A percentile compares a stretch with the other conserved stretches of the same genome.
phyloP scores from a whole-genome alignment of 1,140 invertebrate genomes.

The Proctacanthus coquilletti region DNA sequence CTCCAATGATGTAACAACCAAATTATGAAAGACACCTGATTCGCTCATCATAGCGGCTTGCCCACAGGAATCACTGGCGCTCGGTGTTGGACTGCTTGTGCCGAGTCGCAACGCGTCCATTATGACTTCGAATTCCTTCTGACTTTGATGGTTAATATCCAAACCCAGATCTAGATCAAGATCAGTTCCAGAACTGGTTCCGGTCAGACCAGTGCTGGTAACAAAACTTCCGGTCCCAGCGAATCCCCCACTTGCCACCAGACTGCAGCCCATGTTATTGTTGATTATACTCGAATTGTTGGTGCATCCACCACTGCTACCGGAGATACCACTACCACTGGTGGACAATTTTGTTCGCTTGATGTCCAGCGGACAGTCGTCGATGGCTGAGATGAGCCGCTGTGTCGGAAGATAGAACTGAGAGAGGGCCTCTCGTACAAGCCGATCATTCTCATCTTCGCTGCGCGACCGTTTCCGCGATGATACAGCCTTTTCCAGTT shows the following conservation, averaged over 20 bases:
- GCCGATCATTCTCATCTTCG: conserved; percentile 40
- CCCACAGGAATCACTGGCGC: conserved; percentile 37
- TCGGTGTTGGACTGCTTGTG: conserved; percentile 27
- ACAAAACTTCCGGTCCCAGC: conserved; percentile 2
- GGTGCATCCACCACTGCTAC: background rate
- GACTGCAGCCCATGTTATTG: conserved; percentile 8
- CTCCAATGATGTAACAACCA: conserved; percentile 47
- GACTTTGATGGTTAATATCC: conserved; percentile 27
- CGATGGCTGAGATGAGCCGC: conserved; percentile 47
- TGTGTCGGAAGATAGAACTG: conserved; percentile 58
- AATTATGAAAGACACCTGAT: conserved; percentile 49
- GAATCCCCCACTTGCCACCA: conserved; percentile 1
- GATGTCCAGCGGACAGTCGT: conserved; percentile 33
- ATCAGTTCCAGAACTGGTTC: conserved; percentile 7
- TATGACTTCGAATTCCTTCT: conserved; percentile 32
- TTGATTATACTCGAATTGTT: background rate
- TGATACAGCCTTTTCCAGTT: conserved; percentile 24
- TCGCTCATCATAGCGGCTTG: conserved; percentile 53
- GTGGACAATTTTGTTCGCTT: conserved; percentile 3
- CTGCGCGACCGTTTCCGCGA: conserved; percentile 29
- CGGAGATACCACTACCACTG: conserved; percentile 6
- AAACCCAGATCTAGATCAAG: conserved; percentile 25
- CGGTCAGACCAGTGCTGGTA: background rate
- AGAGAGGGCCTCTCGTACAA: conserved; percentile 43
- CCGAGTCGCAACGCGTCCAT: conserved; percentile 31